Conservation (phyloP, 2,797 vertebrate species). For the Protonibea diacanthus region DNA sequence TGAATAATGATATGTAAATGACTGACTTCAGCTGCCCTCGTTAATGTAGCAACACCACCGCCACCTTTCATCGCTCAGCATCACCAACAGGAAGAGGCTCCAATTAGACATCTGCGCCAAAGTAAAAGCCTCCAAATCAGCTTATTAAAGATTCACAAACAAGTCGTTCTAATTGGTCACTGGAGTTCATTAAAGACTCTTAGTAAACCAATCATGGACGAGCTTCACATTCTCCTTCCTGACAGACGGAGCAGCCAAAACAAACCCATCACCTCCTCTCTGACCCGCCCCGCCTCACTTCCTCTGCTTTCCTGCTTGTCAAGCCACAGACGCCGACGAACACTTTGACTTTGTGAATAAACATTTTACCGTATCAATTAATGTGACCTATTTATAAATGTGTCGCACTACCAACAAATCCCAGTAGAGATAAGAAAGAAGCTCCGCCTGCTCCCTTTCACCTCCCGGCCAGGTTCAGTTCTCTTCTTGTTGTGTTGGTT, state of each 20-base stretch:
- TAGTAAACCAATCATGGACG: not conserved
- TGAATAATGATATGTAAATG: conserved; percentile 66
- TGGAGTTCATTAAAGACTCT: not conserved
- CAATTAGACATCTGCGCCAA: not conserved
- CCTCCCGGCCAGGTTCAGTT: no score
- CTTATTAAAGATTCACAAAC: not conserved
- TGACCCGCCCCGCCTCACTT: not conserved
- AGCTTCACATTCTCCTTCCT: not conserved
- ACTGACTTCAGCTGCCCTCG: conserved; percentile 33
- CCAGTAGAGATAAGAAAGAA: conserved; percentile 23
- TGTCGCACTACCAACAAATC: conserved; percentile 23
- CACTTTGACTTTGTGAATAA: conserved; percentile 53
- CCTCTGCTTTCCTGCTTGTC: conserved; percentile 20
- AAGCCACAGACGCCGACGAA: not conserved
- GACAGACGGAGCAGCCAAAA: conserved; percentile 10
- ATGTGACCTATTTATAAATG: conserved; percentile 68
- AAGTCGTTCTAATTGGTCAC: not conserved
- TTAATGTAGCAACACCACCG: conserved; percentile 39
- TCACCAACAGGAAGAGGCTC: conserved; percentile 4
- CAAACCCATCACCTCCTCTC: not conserved
- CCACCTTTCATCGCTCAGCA: conserved; percentile 4
- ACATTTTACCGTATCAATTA: conserved; percentile 68
- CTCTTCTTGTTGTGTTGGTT: conserved; percentile 62
- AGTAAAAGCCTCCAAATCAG: conserved; percentile 10
- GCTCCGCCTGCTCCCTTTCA: conserved; percentile 31